Base-by-base conservation (phyloP, 2,113 vertebrate species). In the Protobothrops mucrosquamatus region DNA sequence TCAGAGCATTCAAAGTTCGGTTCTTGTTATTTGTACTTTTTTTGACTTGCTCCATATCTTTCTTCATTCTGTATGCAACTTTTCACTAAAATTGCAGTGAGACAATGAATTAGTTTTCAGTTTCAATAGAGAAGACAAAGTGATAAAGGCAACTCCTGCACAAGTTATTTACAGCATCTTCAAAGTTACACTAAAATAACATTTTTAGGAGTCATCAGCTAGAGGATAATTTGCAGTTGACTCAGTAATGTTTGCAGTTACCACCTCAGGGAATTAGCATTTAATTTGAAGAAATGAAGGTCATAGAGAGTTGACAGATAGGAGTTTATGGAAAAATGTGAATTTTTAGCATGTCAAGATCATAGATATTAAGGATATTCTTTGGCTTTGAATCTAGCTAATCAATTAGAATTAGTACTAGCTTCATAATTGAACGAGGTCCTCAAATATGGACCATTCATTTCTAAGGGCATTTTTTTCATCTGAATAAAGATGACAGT, bases 1-100 rank as follows among this genome's bases (percentile, higher is more conserved):
- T 10, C 2, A 0, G 0, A 0, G 0, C 51, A 22, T 48, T 57
- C 43, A n/a, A 85, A 55, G 22, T 52, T 54, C 4, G 22, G 3
- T 10, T 89, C 39, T 85, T 57, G 2, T 85, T 46, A n/a, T 46
- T 22, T 86, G 39, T 57, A 54, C 7, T 15, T 15, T 48, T 48
- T 61, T 18, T 59, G 9, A 10, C 34, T 9, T 29, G 39, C 12
- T 85, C 57, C 56, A 51, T 88, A n/a, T 69, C 29, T 69, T 69
- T 69, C 61, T 69, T n/a, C 29, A 69, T n/a, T n/a, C 14, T 61
- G 85, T 14, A 48, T 48, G 15, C 2, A 91, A 22, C 23, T 18
- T 59, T 15, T 22, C 54, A 91, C 48, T 3, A 46, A 59, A 91
- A 57, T 86, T 39, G 2, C n/a, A 34, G n/a, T 20, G 46, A 91